Base-by-base conservation (phyloP, 1,140 invertebrate genomes). In the Onthophagus taurus region DNA sequence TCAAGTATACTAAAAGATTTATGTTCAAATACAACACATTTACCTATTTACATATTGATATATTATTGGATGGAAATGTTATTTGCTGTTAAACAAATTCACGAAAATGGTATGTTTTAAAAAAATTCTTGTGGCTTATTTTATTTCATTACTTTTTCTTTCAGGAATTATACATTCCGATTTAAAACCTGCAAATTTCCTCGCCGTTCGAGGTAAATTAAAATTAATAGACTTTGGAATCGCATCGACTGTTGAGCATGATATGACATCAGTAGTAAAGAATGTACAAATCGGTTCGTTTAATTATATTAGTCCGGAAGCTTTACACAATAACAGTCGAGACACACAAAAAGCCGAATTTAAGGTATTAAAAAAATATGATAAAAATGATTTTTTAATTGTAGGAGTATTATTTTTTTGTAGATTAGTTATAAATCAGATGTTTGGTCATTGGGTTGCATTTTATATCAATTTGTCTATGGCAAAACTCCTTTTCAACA, bases 171-270 rank as follows among this genome's bases (percentile, higher is more conserved):
- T 97, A 44, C 94, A 97, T 70, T 89, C 89, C 0, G 94, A 98
- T 67, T 68, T 99, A 43, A 99, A 99, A 66, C 95, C 95, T 8
- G 90, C 90, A 1, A 99, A 98, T 68, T 98, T 98, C 68, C 71
- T 99, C 8, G 68, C 94, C 53, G 88, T 93, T 16, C 75, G 76
- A 45, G 89, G 87, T 3, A 74, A 80, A 34, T 64, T 99, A 3
- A 98, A 97, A 70, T 68, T 98, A 16, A 99, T 99, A 48, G 95
- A 99, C 70, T 98, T 99, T 71, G 95, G 94, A 16, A 98, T 98
- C 54, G 86, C 95, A n/a, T 88, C 89, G 34, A 81, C 80, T 36
- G 76, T 98, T 36, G 81, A 89, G 55, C 72, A 77, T 30, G 92
- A 97, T 60, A 83, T 83, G 61, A 97, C 94, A 1, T 90, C 86